Evolutionary conservation across 2,888 invertebrate species (phyloP), one percentile per base, ranked within the genome.

Genomic region (Portevinia maculata): DNA sequence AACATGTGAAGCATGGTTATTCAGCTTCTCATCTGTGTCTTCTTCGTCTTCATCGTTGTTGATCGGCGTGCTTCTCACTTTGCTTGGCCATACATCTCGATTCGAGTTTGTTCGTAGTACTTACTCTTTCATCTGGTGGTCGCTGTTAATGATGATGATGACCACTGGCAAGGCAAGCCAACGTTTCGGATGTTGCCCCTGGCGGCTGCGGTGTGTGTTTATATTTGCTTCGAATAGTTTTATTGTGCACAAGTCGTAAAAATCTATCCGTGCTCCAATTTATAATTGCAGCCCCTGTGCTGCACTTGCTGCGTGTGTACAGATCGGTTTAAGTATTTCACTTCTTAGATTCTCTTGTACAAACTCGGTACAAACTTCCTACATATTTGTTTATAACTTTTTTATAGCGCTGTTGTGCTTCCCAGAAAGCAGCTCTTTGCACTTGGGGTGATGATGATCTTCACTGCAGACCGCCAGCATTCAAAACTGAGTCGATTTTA

Each of bases 121-220:
- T 24, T 5, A 5, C n/a, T 24, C 24, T 2, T 24, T 24, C 24
- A 62, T 84, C 79, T 84, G 69, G 60, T 78, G 78, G 74, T 71
- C 65, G 75, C 41, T 74, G 70, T 74, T 79, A 81, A 85, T 85
- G 84, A 84, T 83, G 85, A 85, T 85, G 84, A 84, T 83, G 85
- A 85, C 85, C 85, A 84, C 76, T 84, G 85, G 79, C 76, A 86
- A 84, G 85, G 79, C 76, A 86, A 84, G 83, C 67, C 69, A 74
- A 60, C 85, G 70, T 64, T 70, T 78, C 70, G 70, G 46, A 64
- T 78, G 74, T 70, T 79, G 79, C 73, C 62, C 55, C 57, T 52
- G 67, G 78, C 65, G 15, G 24, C 24, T n/a, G 15, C 70, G 62
- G 50, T 65, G 65, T 73, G 60, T 83, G 67, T 83, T 83, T 78